Evolutionary conservation across 2,888 invertebrate genomes (phyloP).

Genomic region (Mimas tiliae): DNA sequence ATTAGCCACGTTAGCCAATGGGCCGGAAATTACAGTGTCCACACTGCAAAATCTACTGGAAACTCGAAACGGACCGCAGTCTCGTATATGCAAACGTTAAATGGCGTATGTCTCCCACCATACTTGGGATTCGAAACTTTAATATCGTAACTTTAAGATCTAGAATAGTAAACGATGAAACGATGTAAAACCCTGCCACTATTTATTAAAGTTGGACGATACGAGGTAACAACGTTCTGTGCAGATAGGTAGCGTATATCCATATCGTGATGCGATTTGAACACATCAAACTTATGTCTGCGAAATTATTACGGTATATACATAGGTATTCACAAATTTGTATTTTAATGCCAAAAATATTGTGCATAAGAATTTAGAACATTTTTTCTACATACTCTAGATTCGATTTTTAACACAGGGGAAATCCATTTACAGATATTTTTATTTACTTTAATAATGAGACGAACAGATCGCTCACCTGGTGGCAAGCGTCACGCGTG

Average conservation of each 20-base stretch:
- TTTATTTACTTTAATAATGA: too few relatives aligned
- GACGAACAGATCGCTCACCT: too few relatives aligned
- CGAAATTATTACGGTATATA: not conserved
- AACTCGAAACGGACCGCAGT: slow-evolving; percentile 30
- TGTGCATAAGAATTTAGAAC: too few relatives aligned
- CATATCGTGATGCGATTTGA: slow-evolving; percentile 9
- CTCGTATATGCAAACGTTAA: not conserved
- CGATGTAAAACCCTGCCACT: not conserved
- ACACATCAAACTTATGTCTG: not conserved
- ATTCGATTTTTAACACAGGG: too few relatives aligned
- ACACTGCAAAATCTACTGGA: slow-evolving; percentile 45
- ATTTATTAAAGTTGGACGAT: not conserved
- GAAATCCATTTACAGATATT: too few relatives aligned
- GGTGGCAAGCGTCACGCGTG: too few relatives aligned
- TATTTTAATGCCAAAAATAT: not conserved
- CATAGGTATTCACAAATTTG: not conserved
- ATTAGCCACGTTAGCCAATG: slow-evolving; percentile 43
- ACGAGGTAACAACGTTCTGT: not conserved
- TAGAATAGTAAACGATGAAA: too few relatives aligned
- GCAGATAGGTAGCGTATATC: slow-evolving; percentile 5
- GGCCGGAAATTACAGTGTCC: slow-evolving; percentile 42
- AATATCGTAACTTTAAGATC: not conserved
- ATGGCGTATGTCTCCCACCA: not conserved
- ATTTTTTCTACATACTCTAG: too few relatives aligned
- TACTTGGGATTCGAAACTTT: not conserved